Conservation (phyloP, 92 coral and sea anemone species). For the Umimayanthus chanpuru region DNA sequence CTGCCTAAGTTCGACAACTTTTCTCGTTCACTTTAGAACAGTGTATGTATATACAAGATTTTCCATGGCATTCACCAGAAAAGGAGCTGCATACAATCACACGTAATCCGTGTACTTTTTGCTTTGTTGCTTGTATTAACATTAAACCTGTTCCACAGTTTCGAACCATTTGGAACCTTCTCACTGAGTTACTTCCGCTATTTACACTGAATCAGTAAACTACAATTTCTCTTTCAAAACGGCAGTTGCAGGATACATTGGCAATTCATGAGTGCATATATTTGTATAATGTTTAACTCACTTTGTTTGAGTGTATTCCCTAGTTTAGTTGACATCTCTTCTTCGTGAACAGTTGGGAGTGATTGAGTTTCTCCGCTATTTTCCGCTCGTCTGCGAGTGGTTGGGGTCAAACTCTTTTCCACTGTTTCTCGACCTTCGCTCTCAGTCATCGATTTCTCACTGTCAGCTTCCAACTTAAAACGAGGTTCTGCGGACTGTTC, state of each 20-base stretch:
- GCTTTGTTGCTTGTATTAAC: too few species aligned
- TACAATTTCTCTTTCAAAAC: not conserved
- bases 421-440: not conserved
- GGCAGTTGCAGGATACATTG: too few species aligned
- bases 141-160: not conserved
- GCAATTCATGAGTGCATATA: not conserved
- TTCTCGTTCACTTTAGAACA: too few species aligned
- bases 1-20: too few species aligned
- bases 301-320: not conserved
- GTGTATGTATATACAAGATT: too few species aligned
- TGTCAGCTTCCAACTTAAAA: not conserved
- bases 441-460: not conserved
- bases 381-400: not conserved
- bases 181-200: not conserved
- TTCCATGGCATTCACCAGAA: too few species aligned
- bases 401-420: not conserved
- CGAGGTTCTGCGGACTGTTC: not conserved
- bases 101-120: too few species aligned
- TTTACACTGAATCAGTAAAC: too few species aligned
- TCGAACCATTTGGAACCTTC: not conserved
- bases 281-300: not conserved
- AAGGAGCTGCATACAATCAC: too few species aligned
- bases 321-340: slow-evolving; percentile 7
- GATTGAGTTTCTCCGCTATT: not conserved
- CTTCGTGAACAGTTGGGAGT: slow-evolving; percentile 34